Percentiles rank a stretch among this genome's conserved stretches.
Evolutionary conservation across 2,888 invertebrate species (phyloP).

Genomic region (Papilio gigon): DNA sequence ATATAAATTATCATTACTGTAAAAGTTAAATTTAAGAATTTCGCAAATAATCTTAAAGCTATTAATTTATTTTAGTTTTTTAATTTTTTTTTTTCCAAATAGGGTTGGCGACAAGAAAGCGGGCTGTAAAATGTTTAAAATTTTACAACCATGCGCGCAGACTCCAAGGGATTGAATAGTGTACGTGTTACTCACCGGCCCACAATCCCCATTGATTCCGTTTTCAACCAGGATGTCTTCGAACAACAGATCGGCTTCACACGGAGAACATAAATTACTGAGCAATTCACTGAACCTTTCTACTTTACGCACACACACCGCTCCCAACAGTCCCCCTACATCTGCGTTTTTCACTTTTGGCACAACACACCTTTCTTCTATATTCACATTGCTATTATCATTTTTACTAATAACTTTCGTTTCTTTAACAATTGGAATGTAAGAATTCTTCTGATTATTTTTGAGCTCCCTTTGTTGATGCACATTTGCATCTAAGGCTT

Average conservation of each 20-base stretch:
- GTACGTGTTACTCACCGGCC: conserved; percentile 61
- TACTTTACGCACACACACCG: conserved; percentile 79
- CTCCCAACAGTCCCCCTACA: conserved; percentile 69
- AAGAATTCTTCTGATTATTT: conserved; percentile 62
- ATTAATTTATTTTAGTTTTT: not conserved
- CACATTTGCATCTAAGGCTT: conserved; percentile 45
- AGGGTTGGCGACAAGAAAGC: too few relatives aligned
- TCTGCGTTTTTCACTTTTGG: conserved; percentile 66
- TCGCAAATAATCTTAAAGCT: not conserved
- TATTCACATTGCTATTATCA: conserved; percentile 54
- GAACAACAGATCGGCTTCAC: conserved; percentile 75
- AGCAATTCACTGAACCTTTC: conserved; percentile 80
- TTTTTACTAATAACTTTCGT: conserved; percentile 56
- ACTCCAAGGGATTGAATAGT: too few relatives aligned
- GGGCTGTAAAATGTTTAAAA: too few relatives aligned
- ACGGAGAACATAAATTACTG: conserved; percentile 77
- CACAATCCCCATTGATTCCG: conserved; percentile 65
- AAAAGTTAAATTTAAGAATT: not conserved
- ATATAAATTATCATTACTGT: not conserved
- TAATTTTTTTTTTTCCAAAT: too few relatives aligned
- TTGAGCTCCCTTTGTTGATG: conserved; percentile 58
- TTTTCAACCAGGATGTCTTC: conserved; percentile 76
- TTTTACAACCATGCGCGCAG: too few relatives aligned
- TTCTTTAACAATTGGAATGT: conserved; percentile 63
- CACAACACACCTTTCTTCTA: conserved; percentile 72